These are phyloP conservation scores for Malurus melanocephalus DNA, from an alignment of 2,113 vertebrate genomes.

Conservation along the genomic window DNA sequence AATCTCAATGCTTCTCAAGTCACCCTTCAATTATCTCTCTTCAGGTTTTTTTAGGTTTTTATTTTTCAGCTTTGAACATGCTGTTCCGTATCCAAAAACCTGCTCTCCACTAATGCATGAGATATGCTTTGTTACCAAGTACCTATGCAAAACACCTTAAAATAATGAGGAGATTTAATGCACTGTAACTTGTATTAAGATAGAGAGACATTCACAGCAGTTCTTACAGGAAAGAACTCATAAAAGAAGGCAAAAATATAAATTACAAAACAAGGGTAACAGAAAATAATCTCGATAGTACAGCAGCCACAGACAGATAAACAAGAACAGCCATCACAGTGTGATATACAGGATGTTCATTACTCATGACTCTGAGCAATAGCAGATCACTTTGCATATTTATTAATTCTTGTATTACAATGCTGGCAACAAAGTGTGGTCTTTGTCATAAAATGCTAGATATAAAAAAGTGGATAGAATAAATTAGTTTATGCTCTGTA, in stretches of 20 bases:
- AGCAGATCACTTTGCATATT: conserved; percentile 34
- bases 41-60: fast-evolving
- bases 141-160: not conserved
- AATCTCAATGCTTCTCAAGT: not conserved
- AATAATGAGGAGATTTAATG: not conserved
- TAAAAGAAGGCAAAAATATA: not conserved
- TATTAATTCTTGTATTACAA: conserved; percentile 52
- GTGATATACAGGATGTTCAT: conserved; percentile 28
- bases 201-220: not conserved
- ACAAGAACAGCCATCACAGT: conserved; percentile 18
- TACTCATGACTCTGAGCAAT: conserved; percentile 27
- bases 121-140: not conserved
- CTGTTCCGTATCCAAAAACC: not conserved
- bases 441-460: conserved; percentile 13
- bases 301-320: conserved; percentile 29
- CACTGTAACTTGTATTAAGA: not conserved
- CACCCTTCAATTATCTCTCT: not conserved
- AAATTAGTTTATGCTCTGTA: conserved; percentile 37
- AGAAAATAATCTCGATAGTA: conserved; percentile 16
- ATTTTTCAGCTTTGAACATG: not conserved
- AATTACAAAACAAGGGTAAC: conserved; percentile 19
- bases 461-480: not conserved
- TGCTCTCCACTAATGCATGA: not conserved
- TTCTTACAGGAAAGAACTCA: not conserved
- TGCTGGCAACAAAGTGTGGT: not conserved